These are phyloP conservation scores for Nothoprocta perdicaria DNA, from an alignment of 2,113 vertebrate genomes.

Conservation along the genomic window DNA sequence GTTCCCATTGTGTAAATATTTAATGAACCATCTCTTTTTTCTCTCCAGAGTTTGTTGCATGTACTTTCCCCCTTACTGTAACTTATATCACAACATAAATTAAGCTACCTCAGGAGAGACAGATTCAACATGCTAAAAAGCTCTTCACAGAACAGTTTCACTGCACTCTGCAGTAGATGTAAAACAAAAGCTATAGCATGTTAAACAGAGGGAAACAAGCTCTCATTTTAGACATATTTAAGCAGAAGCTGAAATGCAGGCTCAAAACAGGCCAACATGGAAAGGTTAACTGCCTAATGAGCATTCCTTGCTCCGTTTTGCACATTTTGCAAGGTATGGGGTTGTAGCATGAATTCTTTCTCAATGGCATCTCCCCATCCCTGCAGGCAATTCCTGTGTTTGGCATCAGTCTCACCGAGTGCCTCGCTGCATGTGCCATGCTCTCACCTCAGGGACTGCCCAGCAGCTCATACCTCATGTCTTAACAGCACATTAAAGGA, in stretches of 20 bases:
- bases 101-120: neutral
- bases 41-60: neutral
- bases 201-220: neutral
- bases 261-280: neutral
- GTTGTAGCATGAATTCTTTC: neutral
- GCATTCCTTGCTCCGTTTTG: neutral
- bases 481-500: neutral
- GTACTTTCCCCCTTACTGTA: neutral
- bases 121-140: slow-evolving; percentile 10
- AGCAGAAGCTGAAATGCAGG: neutral
- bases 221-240: neutral
- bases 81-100: slow-evolving; percentile 1
- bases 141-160: neutral
- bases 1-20: slow-evolving; percentile 1
- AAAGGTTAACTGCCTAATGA: neutral
- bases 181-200: neutral
- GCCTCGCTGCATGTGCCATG: neutral
- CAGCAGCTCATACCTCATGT: neutral
- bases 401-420: neutral
- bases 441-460: neutral
- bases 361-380: neutral
- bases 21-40: neutral
- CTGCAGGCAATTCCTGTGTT: neutral
- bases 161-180: neutral
- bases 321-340: neutral